A percentile compares a stretch with the other conserved stretches of the same genome.
Conservation (phyloP, 2,888 invertebrate genomes). For the Agrilus cyanescens region DNA sequence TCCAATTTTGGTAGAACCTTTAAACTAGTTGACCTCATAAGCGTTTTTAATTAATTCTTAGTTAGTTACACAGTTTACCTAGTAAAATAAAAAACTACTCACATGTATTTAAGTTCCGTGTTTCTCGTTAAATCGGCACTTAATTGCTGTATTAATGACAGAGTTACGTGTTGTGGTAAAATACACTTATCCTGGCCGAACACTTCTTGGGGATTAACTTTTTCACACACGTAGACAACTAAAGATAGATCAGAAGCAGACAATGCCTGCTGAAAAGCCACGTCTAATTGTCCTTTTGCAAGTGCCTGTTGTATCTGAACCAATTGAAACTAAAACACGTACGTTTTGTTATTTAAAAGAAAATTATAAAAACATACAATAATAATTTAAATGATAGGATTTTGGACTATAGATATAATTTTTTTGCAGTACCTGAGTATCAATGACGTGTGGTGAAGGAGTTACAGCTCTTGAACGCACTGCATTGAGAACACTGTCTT, state of each 20-base stretch:
- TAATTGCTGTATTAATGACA: constrained; percentile 89
- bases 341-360: neutral
- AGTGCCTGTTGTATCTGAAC: constrained; percentile 59
- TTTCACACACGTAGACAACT: constrained; percentile 78
- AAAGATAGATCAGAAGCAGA: constrained; percentile 77
- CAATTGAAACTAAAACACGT: constrained; percentile 41
- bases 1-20: no score
- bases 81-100: constrained; percentile 20
- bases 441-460: constrained; percentile 52
- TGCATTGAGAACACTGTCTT: constrained; percentile 46
- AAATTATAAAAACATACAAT: constrained; percentile 4
- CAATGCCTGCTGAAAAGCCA: constrained; percentile 85
- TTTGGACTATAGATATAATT: constrained; percentile 5
- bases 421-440: constrained; percentile 35
- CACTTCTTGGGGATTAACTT: constrained; percentile 66
- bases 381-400: constrained; percentile 3
- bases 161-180: constrained; percentile 76
- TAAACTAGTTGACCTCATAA: no score
- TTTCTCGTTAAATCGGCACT: constrained; percentile 79
- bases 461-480: constrained; percentile 63
- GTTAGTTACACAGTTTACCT: neutral
- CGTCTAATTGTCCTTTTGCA: constrained; percentile 62
- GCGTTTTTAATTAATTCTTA: no score
- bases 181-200: constrained; percentile 60
- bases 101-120: constrained; percentile 74